These are phyloP conservation scores for Pseudopipra pipra DNA, from an alignment of 2,113 vertebrate genomes.

Conservation along the genomic window DNA sequence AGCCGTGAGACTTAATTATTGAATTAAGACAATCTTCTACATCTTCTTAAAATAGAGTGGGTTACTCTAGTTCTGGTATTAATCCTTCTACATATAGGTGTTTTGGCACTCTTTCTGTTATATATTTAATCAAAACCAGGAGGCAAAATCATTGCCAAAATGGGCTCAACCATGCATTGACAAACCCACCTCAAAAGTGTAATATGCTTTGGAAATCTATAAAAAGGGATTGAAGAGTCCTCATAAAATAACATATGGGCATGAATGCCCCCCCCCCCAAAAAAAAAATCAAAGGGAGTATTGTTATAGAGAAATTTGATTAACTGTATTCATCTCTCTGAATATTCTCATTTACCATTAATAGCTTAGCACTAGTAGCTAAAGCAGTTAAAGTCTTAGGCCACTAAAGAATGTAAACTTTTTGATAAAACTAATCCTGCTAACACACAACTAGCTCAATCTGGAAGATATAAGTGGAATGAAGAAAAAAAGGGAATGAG, in stretches of 20 bases:
- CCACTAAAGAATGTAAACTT: neutral
- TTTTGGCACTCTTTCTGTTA: neutral
- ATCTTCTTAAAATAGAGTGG: neutral
- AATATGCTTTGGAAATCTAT: neutral
- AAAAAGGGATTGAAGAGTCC: neutral
- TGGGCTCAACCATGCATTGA: neutral
- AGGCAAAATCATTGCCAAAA: neutral
- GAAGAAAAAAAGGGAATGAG: neutral
- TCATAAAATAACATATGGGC: neutral
- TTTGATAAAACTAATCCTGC: neutral
- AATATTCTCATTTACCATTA: neutral
- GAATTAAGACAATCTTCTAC: neutral
- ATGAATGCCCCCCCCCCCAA: fast-evolving
- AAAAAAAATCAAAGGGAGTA: neutral
- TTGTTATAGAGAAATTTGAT: neutral
- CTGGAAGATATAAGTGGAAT: fast-evolving
- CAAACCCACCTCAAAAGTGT: neutral
- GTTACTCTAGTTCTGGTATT: neutral
- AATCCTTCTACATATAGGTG: neutral
- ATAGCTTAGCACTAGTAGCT: neutral
- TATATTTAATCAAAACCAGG: neutral
- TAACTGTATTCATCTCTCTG: neutral
- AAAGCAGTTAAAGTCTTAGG: neutral
- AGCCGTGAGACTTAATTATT: fast-evolving
- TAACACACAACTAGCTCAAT: neutral